phyloP scores from a whole-genome alignment of 2,797 vertebrate species.

The Crocodylus rhombifer region DNA sequence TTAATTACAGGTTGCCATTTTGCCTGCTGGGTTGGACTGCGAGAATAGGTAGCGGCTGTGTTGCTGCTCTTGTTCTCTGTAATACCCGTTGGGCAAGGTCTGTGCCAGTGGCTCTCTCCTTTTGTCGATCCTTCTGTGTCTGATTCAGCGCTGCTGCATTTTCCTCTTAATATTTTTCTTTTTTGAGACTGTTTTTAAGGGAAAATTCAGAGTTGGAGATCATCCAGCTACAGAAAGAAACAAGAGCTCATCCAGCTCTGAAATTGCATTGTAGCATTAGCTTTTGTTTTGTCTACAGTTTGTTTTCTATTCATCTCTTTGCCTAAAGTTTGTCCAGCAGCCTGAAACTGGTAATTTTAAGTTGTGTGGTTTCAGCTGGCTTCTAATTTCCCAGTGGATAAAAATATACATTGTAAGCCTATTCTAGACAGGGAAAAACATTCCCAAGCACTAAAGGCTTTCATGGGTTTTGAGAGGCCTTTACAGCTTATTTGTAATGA shows the following conservation, averaged over 20 bases:
- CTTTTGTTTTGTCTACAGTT: constrained; percentile 34
- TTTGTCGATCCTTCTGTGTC: not conserved
- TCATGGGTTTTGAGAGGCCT: not conserved
- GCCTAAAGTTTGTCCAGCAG: constrained; percentile 29
- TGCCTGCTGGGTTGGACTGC: not conserved
- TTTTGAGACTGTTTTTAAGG: not conserved
- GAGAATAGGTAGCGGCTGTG: not conserved
- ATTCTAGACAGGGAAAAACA: not conserved
- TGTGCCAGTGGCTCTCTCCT: not conserved
- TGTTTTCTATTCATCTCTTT: constrained; percentile 24
- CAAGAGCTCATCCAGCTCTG: constrained; percentile 19
- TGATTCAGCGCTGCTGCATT: not conserved
- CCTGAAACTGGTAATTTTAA: constrained; percentile 43
- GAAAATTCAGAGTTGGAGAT: not conserved
- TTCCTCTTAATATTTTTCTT: constrained; percentile 1
- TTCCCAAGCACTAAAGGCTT: accelerated
- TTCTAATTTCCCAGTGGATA: not conserved
- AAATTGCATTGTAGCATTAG: not conserved
- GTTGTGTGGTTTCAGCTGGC: constrained; percentile 1
- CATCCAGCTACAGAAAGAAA: constrained; percentile 27
- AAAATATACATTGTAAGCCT: not conserved
- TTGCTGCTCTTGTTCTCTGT: not conserved
- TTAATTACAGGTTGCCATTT: not conserved
- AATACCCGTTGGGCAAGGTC: not conserved
- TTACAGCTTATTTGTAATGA: not conserved